A percentile compares a stretch with the other conserved stretches of the same genome.
Evolutionary conservation across 2,113 vertebrate genomes (phyloP).

Genomic region (Ciconia maguari): DNA sequence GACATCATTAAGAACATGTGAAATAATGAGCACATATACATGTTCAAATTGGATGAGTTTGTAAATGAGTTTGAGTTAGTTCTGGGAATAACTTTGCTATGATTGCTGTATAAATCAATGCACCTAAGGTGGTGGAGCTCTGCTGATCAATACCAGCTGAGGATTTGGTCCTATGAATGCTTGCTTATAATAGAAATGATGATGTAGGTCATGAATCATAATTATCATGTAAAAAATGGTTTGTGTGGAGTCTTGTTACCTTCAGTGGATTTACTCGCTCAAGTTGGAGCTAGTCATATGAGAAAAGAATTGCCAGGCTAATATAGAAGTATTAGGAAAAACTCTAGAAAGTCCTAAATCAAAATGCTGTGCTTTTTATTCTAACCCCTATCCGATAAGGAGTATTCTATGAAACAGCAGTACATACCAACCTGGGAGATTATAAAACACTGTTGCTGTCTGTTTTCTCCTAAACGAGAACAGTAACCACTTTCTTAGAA

Average conservation of each 20-base stretch:
- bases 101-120: constrained; percentile 20
- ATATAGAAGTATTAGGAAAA: not conserved
- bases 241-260: not conserved
- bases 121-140: not conserved
- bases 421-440: not conserved
- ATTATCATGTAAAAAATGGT: not conserved
- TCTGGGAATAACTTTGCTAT: not conserved
- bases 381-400: not conserved
- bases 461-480: not conserved
- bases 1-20: constrained; percentile 48
- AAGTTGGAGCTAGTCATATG: not conserved
- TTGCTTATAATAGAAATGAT: not conserved
- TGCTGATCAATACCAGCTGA: constrained; percentile 39
- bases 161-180: not conserved
- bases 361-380: not conserved
- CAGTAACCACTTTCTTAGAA: not conserved
- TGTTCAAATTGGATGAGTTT: constrained; percentile 46
- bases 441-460: not conserved
- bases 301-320: not conserved
- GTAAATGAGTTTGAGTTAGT: constrained; percentile 22
- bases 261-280: not conserved
- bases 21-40: constrained; percentile 23
- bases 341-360: not conserved
- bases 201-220: not conserved
- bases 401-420: not conserved